A percentile compares a stretch with the other conserved stretches of the same genome.
phyloP scores from a whole-genome alignment of 2,113 vertebrate species.

The Xenus cinereus region DNA sequence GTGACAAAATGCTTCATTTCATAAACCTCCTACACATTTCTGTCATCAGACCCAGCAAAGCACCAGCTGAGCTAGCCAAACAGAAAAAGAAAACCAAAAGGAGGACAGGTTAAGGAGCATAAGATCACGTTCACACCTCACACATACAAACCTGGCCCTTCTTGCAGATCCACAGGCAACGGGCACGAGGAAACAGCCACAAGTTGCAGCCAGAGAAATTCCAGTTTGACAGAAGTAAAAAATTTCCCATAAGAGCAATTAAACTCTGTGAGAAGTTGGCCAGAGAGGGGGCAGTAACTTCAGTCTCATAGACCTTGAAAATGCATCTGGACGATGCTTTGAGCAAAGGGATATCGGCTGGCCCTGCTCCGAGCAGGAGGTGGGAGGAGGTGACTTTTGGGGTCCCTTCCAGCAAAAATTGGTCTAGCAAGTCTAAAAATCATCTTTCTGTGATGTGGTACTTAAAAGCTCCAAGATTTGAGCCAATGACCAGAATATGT shows the following conservation, averaged over 20 bases:
- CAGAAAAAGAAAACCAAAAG: not conserved
- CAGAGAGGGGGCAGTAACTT: not conserved
- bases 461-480: not conserved
- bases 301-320: not conserved
- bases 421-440: not conserved
- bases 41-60: not conserved
- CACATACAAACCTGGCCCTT: not conserved
- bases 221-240: not conserved
- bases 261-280: not conserved
- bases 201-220: not conserved
- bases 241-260: not conserved
- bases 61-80: not conserved
- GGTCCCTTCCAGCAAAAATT: not conserved
- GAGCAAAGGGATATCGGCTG: not conserved
- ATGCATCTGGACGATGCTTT: not conserved
- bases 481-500: not conserved
- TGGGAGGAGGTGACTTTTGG: not conserved
- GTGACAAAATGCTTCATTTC: not conserved
- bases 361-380: not conserved
- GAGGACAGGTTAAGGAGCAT: not conserved
- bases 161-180: not conserved
- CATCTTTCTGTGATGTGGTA: not conserved
- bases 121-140: not conserved
- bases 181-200: accelerated
- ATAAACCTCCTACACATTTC: not conserved